Evolutionary conservation across 1,140 invertebrate species (phyloP).

Genomic region (Conus betulinus): DNA sequence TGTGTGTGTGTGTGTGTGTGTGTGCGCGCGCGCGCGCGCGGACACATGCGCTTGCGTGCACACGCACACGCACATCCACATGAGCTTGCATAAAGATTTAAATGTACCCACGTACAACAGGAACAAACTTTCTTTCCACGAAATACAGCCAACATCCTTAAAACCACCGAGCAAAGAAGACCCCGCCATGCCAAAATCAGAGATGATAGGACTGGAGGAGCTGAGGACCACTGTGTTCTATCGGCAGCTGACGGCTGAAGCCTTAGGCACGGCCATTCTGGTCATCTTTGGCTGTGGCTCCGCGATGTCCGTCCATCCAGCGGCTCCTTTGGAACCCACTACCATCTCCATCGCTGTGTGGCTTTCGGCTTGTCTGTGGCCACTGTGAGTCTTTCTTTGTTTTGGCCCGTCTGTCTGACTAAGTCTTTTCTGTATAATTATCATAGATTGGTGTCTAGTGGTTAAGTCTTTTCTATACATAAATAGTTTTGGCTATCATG

Average conservation of each 20-base stretch:
- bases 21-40: not conserved
- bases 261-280: slow-evolving; percentile 89
- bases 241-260: slow-evolving; percentile 77
- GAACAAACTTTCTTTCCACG: not conserved
- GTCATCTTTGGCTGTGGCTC: slow-evolving; percentile 89
- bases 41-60: not conserved
- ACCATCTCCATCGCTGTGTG: slow-evolving; percentile 46
- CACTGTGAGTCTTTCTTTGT: not conserved
- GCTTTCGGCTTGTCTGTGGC: not conserved
- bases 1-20: too few relatives aligned
- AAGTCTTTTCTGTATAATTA: too few relatives aligned
- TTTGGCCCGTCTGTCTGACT: too few relatives aligned
- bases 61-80: not conserved
- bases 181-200: not conserved
- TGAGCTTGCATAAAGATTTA: not conserved
- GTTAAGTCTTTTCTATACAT: too few relatives aligned
- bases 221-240: not conserved
- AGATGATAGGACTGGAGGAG: not conserved
- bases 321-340: not conserved
- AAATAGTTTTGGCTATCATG: too few relatives aligned
- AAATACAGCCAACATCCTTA: not conserved
- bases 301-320: slow-evolving; percentile 75
- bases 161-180: not conserved
- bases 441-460: too few relatives aligned
- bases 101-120: not conserved